These are phyloP conservation scores for Drosophila cardini DNA, from an alignment of 1,140 invertebrate species.

Conservation along the genomic window DNA sequence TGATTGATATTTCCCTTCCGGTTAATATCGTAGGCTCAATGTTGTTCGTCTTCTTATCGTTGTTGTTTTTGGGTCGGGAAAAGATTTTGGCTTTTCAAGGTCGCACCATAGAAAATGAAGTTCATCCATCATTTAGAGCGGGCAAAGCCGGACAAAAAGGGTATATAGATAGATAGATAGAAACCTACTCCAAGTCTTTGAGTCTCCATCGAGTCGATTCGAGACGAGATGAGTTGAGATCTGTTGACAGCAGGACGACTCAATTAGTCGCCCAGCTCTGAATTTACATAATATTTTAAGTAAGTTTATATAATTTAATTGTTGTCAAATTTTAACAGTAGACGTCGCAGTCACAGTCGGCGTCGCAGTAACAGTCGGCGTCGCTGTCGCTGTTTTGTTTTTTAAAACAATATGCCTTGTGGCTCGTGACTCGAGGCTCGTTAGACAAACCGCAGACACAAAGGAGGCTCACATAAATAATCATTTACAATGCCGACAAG, in stretches of 20 bases:
- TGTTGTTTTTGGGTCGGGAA: slow-evolving; percentile 20
- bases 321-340: slow-evolving; percentile 48
- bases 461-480: slow-evolving; percentile 63
- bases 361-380: not conserved
- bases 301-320: slow-evolving; percentile 75
- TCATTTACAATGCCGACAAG: slow-evolving; percentile 54
- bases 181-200: not conserved
- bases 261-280: slow-evolving; percentile 66
- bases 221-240: slow-evolving; percentile 16
- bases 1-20: slow-evolving; percentile 76
- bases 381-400: slow-evolving; percentile 41
- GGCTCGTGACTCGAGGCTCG: slow-evolving; percentile 47
- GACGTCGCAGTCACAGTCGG: not conserved
- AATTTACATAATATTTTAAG: slow-evolving; percentile 77
- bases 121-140: slow-evolving; percentile 73
- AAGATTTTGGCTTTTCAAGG: slow-evolving; percentile 55
- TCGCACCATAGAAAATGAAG: slow-evolving; percentile 76
- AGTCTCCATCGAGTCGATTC: not conserved
- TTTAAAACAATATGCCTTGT: slow-evolving; percentile 58
- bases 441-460: slow-evolving; percentile 67
- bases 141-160: not conserved
- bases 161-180: not conserved
- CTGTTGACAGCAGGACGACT: slow-evolving; percentile 54
- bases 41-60: slow-evolving; percentile 3
- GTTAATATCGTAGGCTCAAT: slow-evolving; percentile 61